Percentiles rank a stretch among this genome's conserved stretches.
These are phyloP conservation scores for Escarpia spicata DNA, from an alignment of 2,888 invertebrate genomes.

Conservation along the genomic window DNA sequence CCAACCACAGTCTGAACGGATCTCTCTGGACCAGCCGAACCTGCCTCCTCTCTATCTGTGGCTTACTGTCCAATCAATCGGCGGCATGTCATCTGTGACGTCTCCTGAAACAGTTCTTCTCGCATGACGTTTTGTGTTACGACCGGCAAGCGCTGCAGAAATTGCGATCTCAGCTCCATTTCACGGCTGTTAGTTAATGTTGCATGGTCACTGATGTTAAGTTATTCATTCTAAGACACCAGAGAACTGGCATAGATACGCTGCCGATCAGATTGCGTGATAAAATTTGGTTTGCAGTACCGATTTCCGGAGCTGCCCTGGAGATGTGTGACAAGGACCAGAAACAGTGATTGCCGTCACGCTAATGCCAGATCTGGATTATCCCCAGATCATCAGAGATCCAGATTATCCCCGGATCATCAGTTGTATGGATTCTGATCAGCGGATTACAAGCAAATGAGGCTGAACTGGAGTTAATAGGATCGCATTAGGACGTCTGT, in stretches of 20 bases:
- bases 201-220: background rate
- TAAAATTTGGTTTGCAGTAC: background rate
- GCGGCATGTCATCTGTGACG: background rate
- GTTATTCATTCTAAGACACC: background rate
- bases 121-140: background rate
- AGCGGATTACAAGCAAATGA: background rate
- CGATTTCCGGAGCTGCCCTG: background rate
- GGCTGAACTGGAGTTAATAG: background rate
- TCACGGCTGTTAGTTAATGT: background rate
- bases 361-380: background rate
- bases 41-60: background rate
- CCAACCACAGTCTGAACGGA: background rate
- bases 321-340: background rate
- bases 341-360: background rate
- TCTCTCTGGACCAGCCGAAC: background rate
- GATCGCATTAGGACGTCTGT: background rate
- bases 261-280: background rate
- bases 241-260: background rate
- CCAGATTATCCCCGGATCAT: constrained; percentile 10
- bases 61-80: background rate
- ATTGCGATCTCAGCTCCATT: background rate
- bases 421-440: background rate
- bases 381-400: background rate
- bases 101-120: background rate
- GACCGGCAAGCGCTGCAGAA: background rate